Evolutionary conservation across 1,140 invertebrate species (phyloP).

Genomic region (Calephelis virginiensis): DNA sequence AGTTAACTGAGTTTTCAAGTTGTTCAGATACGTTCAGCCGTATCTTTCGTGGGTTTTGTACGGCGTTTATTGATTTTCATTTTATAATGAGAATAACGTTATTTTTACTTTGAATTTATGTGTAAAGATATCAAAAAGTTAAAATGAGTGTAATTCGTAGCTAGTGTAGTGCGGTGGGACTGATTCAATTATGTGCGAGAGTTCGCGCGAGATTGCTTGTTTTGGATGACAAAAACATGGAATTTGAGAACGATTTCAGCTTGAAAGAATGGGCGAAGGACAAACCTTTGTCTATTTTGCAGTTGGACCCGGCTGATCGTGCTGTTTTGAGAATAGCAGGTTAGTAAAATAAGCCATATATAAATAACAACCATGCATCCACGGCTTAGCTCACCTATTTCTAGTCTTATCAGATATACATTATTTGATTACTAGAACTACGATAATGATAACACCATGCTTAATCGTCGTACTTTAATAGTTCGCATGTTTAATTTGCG

Average conservation of each 20-base stretch:
- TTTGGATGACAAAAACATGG: constrained; percentile 82
- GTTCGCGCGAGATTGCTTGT: constrained; percentile 70
- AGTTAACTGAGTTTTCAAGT: constrained; percentile 43
- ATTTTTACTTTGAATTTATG: constrained; percentile 70
- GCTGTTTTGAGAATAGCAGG: constrained; percentile 97
- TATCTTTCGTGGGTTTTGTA: constrained; percentile 62
- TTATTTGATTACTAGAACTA: constrained; percentile 16
- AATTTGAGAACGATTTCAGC: constrained; percentile 90
- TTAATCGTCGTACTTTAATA: background rate
- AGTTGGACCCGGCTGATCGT: constrained; percentile 95
- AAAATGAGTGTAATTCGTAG: constrained; percentile 56
- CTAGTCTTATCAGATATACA: constrained; percentile 13
- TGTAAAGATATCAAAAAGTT: constrained; percentile 55
- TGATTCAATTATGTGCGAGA: constrained; percentile 73
- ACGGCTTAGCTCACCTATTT: background rate
- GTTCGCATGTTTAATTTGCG: constrained; percentile 13
- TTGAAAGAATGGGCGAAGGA: constrained; percentile 97
- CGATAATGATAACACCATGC: constrained; percentile 8
- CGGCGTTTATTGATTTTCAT: constrained; percentile 73
- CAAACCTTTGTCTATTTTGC: constrained; percentile 96
- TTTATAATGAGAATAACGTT: constrained; percentile 72
- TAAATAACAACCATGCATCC: background rate
- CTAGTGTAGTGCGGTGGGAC: constrained; percentile 63
- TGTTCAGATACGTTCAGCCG: constrained; percentile 52
- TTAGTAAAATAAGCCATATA: constrained; percentile 71